These are phyloP conservation scores for Callyntrura guangdongensis DNA, from an alignment of 2,888 invertebrate species.

Conservation along the genomic window DNA sequence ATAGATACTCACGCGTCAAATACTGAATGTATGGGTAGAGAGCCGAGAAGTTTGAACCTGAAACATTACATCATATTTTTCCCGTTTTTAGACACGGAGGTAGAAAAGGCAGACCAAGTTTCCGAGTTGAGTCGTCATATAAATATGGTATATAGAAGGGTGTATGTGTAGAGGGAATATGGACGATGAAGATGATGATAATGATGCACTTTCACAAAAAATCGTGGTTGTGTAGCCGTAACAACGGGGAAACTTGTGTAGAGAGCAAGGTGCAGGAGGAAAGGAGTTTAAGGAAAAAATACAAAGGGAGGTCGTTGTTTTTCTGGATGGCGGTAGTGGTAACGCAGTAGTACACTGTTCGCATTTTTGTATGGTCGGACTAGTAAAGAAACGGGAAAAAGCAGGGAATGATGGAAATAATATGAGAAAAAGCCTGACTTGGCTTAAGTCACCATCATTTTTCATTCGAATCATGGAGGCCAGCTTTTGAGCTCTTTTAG, in stretches of 20 bases:
- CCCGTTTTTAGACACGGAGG: slow-evolving; percentile 63
- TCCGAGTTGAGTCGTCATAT: slow-evolving; percentile 26
- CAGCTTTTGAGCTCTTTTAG: slow-evolving; percentile 55
- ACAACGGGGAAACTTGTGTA: slow-evolving; percentile 14
- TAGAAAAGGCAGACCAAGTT: slow-evolving; percentile 36
- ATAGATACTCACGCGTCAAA: slow-evolving; percentile 86
- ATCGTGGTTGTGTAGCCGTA: neutral
- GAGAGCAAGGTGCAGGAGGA: slow-evolving; percentile 7
- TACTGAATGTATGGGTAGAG: slow-evolving; percentile 86
- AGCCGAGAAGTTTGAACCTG: slow-evolving; percentile 86
- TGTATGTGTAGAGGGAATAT: neutral
- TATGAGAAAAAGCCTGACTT: slow-evolving; percentile 74
- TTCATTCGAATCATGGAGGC: slow-evolving; percentile 80
- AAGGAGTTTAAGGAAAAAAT: neutral
- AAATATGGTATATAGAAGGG: neutral
- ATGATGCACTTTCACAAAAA: slow-evolving; percentile 45
- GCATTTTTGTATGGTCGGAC: slow-evolving; percentile 9
- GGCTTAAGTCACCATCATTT: slow-evolving; percentile 84
- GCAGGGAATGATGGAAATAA: slow-evolving; percentile 61
- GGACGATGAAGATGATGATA: slow-evolving; percentile 5
- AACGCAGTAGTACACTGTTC: neutral
- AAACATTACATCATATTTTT: slow-evolving; percentile 83
- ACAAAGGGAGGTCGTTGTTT: neutral
- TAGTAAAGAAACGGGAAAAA: slow-evolving; percentile 10
- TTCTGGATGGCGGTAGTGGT: slow-evolving; percentile 4